These are phyloP conservation scores for Drosophila borborema DNA, from an alignment of 2,888 invertebrate genomes.

Conservation along the genomic window DNA sequence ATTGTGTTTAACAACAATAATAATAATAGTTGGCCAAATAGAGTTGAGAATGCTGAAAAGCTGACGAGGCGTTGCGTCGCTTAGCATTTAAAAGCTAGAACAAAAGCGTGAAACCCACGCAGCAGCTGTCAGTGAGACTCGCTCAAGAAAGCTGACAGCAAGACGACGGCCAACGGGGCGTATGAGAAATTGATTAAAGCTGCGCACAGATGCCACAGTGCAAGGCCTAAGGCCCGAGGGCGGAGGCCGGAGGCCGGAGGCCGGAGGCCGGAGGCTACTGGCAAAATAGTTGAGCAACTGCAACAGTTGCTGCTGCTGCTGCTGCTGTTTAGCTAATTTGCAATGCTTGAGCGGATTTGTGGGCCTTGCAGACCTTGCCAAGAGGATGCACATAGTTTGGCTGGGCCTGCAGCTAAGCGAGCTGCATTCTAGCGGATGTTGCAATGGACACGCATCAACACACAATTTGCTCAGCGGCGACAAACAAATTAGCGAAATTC, in stretches of 20 bases:
- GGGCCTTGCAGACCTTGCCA: slow-evolving; percentile 48
- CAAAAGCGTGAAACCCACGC: slow-evolving; percentile 68
- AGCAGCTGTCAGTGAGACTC: slow-evolving; percentile 58
- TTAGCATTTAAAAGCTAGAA: slow-evolving; percentile 65
- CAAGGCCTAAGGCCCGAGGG: too few species aligned
- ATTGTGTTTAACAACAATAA: slow-evolving; percentile 41
- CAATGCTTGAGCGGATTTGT: slow-evolving; percentile 75
- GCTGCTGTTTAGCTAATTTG: slow-evolving; percentile 56
- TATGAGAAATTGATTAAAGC: slow-evolving; percentile 58
- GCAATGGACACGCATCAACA: slow-evolving; percentile 11
- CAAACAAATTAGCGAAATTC: slow-evolving; percentile 23
- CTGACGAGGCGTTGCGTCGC: slow-evolving; percentile 69
- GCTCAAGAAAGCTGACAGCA: slow-evolving; percentile 66
- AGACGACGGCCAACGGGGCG: slow-evolving; percentile 50
- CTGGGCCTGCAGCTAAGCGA: slow-evolving; percentile 1
- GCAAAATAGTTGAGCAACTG: slow-evolving; percentile 42
- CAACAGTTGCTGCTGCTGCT: slow-evolving; percentile 22
- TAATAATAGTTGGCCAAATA: slow-evolving; percentile 64
- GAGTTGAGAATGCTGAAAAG: slow-evolving; percentile 54
- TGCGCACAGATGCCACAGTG: slow-evolving; percentile 42
- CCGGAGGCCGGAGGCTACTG: slow-evolving; percentile 43
- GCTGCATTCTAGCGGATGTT: slow-evolving; percentile 55
- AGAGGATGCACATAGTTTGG: slow-evolving; percentile 60
- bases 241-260: too few species aligned
- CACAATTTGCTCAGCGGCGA: not conserved